These are phyloP conservation scores for Laothoe populi DNA, from an alignment of 2,888 invertebrate species.

Conservation along the genomic window DNA sequence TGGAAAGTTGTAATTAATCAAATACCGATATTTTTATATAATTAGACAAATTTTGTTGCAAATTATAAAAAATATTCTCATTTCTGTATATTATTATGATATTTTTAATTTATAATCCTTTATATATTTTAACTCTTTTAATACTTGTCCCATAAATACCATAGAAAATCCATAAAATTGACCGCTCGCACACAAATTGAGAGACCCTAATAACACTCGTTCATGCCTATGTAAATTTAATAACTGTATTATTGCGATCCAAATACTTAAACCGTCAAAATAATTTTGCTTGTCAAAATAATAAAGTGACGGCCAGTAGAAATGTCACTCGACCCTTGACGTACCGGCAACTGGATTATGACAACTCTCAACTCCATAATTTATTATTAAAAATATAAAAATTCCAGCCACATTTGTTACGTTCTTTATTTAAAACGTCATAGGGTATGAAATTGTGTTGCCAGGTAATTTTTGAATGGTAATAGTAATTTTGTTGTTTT, in stretches of 20 bases:
- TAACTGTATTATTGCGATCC: slow-evolving; percentile 19
- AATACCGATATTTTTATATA: too few species aligned
- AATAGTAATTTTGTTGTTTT: slow-evolving; percentile 54
- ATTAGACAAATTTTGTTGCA: too few species aligned
- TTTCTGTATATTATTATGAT: too few species aligned
- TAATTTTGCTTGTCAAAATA: slow-evolving; percentile 68
- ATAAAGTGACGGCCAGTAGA: slow-evolving; percentile 66
- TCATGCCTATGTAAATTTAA: slow-evolving; percentile 6
- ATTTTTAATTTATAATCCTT: too few species aligned
- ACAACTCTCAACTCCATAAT: slow-evolving; percentile 52
- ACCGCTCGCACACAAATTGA: slow-evolving; percentile 7
- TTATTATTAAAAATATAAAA: too few species aligned
- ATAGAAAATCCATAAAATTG: slow-evolving; percentile 10
- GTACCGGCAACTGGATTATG: slow-evolving; percentile 62
- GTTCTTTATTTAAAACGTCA: slow-evolving; percentile 38
- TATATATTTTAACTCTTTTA: not conserved
- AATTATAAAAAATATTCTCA: too few species aligned
- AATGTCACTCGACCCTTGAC: slow-evolving; percentile 64
- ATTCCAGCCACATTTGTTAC: slow-evolving; percentile 33
- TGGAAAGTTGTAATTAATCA: too few species aligned
- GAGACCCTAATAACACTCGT: not conserved
- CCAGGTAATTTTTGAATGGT: slow-evolving; percentile 29
- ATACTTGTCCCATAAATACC: not conserved
- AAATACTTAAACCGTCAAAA: slow-evolving; percentile 33
- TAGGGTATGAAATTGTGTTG: slow-evolving; percentile 45